Percentiles rank a stretch among this genome's conserved stretches.
Evolutionary conservation across 2,888 invertebrate genomes (phyloP).

Genomic region (Muscina levida): DNA sequence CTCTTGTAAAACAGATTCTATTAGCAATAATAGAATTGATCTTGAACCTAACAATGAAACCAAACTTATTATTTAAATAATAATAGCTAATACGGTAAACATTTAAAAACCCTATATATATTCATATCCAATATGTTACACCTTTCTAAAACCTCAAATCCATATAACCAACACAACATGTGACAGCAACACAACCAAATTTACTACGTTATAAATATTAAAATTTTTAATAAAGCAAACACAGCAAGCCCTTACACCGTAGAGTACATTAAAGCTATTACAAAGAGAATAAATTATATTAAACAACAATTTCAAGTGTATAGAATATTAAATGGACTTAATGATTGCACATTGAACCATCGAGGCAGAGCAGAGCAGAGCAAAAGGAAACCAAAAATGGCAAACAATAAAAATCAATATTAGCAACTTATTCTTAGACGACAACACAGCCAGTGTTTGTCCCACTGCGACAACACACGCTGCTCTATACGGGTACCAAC

Average conservation of each 20-base stretch:
- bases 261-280: too few species aligned
- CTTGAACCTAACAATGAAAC: too few species aligned
- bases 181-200: not conserved
- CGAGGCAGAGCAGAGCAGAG: not conserved
- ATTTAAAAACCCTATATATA: too few species aligned
- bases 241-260: too few species aligned
- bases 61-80: too few species aligned
- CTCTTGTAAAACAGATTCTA: too few species aligned
- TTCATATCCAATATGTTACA: too few species aligned
- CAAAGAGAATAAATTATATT: not conserved
- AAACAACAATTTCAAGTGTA: slow-evolving; percentile 1
- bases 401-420: slow-evolving; percentile 8
- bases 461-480: too few species aligned
- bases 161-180: not conserved
- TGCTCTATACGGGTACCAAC: too few species aligned
- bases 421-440: not conserved
- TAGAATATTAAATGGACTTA: not conserved
- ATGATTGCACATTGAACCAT: not conserved
- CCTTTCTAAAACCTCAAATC: too few species aligned
- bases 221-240: not conserved
- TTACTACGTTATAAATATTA: slow-evolving; percentile 8
- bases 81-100: too few species aligned
- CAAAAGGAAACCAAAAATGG: not conserved
- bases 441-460: not conserved
- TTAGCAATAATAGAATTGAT: too few species aligned